Base-by-base conservation (phyloP, 23 tunicate species). In the Oikopleura vanhoeffeni region DNA sequence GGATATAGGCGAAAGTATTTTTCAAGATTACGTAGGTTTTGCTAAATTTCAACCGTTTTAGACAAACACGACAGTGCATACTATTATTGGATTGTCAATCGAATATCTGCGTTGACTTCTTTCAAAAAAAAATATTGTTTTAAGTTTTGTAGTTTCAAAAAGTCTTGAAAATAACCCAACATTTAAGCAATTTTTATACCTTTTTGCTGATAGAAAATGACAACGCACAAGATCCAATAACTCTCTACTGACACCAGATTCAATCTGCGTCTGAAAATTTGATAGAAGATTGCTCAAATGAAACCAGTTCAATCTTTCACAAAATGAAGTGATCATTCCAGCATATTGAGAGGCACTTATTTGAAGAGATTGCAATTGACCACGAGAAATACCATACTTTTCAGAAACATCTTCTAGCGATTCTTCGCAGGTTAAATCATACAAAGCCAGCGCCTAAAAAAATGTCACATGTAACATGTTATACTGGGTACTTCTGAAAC, bases 251-350 rank as follows among this genome's bases (percentile, higher is more conserved):
- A 95, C 88, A 27, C 99, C 99, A 85, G 91, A 90, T 2, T 89
- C 84, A 76, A 95, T 64, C 41, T 94, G 83, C 30, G 87, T 76
- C 84, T 95, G 99, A 77, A 95, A 95, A 83, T 88, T 90, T 41
- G 82, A 71, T 88, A 95, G 67, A 39, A 95, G 82, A 49, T 88
- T 84, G 84, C 89, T 89, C 41, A 95, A 40, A 76, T 94, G 88
- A 91, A 91, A 88, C 99, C 99, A 95, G 0, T 87, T 96, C 40
- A 95, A 87, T 76, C 89, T 87, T 76, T 91, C 88, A 85, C 99
- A 95, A 57, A 95, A 95, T 0, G 91, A 41, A 40, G 99, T 95
- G 8, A 95, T 88, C 99, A 95, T 95, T 0, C 97, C 99, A 35
- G 99, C 96, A 88, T 88, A 95, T 1, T 89, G 60, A 24, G 96